Evolutionary conservation across 2,113 vertebrate genomes (phyloP), one percentile per base, ranked within the genome.

Genomic region (Jacana jacana): DNA sequence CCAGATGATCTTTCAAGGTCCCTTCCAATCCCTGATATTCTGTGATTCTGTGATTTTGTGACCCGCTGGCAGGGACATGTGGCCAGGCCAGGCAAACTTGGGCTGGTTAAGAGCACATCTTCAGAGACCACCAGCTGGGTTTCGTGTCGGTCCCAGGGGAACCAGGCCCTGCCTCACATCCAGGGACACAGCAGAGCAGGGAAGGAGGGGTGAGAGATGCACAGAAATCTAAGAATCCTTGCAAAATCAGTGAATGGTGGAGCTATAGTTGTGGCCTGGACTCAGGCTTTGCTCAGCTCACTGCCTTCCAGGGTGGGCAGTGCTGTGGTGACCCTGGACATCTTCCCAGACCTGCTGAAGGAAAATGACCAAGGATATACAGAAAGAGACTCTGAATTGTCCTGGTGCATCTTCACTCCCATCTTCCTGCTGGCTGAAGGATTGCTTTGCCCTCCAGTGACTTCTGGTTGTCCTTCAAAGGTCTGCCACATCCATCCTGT

Each of bases 51-150:
- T n/a, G n/a, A n/a, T n/a, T n/a, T n/a, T n/a, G n/a, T n/a, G n/a
- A n/a, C n/a, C 31, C 52, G 40, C 27, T 2, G 4, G 33, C 24
- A 55, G 76, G 70, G 57, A 92, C 48, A 28, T n/a, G 25, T 33
- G 79, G 28, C 11, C 31, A 68, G 35, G 35, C 30, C 30, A n/a
- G 35, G 44, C 76, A 82, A 88, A 10, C 40, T 31, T 65, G 27
- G n/a, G 24, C 46, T 66, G 1, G 0, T 40, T 66, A 48, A 1
- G 1, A 35, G 24, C 1, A 0, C 17, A 13, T 12, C 63, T 69
- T 86, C 13, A 27, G 24, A 69, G 63, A 44, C 13, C 3, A 1
- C 12, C 19, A 82, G 65, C 7, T 39, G 78, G 39, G 35, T 48
- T 42, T 10, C 54, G 13, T 31, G 55, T 18, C 88, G 0, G 17